Evolutionary conservation across 2,113 vertebrate genomes (phyloP).

Genomic region (Forbesichthys papilliferus): DNA sequence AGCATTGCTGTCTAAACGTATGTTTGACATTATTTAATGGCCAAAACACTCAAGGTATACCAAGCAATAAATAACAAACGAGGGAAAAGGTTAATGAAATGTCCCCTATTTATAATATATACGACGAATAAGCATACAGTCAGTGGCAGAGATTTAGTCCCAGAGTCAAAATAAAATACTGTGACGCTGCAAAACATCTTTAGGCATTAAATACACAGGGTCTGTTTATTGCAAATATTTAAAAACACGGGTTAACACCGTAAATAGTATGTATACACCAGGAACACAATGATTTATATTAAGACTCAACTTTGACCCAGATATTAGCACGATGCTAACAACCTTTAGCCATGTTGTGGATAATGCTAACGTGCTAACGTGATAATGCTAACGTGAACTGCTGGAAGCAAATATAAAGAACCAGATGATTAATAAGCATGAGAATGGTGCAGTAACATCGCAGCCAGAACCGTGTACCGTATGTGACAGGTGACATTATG

Average conservation of each 20-base stretch:
- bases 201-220: not conserved
- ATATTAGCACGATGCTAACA: slow-evolving; percentile 56
- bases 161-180: too few species aligned
- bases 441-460: too few species aligned
- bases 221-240: not conserved
- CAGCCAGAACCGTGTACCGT: not conserved
- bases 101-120: too few species aligned
- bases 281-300: slow-evolving; percentile 33
- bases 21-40: too few species aligned
- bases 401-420: not conserved
- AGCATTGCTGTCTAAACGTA: too few species aligned
- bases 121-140: too few species aligned
- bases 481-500: not conserved
- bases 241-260: fast-evolving
- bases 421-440: not conserved
- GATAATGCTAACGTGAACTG: not conserved
- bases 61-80: too few species aligned
- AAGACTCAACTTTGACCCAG: slow-evolving; percentile 64
- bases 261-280: not conserved
- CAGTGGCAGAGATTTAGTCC: too few species aligned
- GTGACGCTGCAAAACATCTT: too few species aligned
- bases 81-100: too few species aligned
- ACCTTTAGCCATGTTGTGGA: not conserved
- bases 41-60: too few species aligned
- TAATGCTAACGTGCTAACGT: not conserved